phyloP scores from a whole-genome alignment of 2,113 vertebrate genomes.

The Heptranchias perlo region DNA sequence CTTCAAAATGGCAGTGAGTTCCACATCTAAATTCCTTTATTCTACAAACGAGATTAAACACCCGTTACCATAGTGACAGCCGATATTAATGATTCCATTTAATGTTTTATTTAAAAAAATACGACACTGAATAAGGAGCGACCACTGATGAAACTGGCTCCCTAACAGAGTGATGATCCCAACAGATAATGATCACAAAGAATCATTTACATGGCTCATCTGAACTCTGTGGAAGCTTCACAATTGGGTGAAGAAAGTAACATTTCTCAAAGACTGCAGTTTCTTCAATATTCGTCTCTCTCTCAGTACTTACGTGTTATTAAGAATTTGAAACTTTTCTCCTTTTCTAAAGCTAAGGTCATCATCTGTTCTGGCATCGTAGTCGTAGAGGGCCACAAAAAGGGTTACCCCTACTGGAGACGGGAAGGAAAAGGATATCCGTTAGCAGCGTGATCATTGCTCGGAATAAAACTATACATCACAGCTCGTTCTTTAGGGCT shows the following conservation, averaged over 20 bases:
- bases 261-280: background rate
- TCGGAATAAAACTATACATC: background rate
- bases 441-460: background rate
- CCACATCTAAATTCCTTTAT: slow-evolving; percentile 20
- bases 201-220: background rate
- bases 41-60: background rate
- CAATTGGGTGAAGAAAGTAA: background rate
- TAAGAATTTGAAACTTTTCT: slow-evolving; percentile 94
- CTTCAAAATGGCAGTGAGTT: background rate
- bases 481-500: background rate
- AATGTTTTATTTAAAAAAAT: background rate
- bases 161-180: background rate
- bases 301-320: slow-evolving; percentile 86
- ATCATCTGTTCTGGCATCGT: slow-evolving; percentile 91
- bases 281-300: background rate
- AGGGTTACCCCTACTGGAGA: slow-evolving; percentile 80
- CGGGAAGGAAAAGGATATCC: slow-evolving; percentile 42
- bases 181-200: no score
- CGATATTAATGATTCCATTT: background rate
- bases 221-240: background rate
- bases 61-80: background rate
- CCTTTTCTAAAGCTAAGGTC: slow-evolving; percentile 96
- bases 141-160: background rate
- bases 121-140: background rate
- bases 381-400: slow-evolving; percentile 96